A percentile compares a stretch with the other conserved stretches of the same genome.
These are phyloP conservation scores for Micromesistius poutassou DNA, from an alignment of 2,797 vertebrate genomes.

Conservation along the genomic window DNA sequence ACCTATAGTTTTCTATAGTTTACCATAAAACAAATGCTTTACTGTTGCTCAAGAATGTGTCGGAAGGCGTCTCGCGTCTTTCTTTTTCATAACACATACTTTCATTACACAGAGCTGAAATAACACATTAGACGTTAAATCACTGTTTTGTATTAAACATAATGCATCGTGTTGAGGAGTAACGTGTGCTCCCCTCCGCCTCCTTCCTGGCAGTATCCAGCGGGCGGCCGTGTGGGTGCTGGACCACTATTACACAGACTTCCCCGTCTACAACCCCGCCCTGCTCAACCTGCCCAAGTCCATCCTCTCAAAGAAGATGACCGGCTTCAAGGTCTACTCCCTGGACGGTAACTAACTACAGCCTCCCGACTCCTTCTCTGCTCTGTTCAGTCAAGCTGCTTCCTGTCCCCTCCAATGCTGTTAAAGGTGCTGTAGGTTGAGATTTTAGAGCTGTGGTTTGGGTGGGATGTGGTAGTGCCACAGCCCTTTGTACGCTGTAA, in stretches of 20 bases:
- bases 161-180: not conserved
- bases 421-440: not conserved
- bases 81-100: not conserved
- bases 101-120: not conserved
- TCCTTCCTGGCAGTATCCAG: constrained; percentile 78
- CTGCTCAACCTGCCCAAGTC: constrained; percentile 93
- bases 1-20: not conserved
- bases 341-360: constrained; percentile 59
- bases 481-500: not conserved
- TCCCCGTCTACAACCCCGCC: constrained; percentile 91
- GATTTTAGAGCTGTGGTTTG: not conserved
- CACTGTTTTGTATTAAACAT: not conserved
- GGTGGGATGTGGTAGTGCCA: not conserved
- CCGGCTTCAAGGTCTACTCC: constrained; percentile 93
- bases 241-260: constrained; percentile 93
- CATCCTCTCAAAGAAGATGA: constrained; percentile 91
- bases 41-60: not conserved
- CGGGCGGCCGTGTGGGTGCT: constrained; percentile 88
- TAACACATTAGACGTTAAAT: not conserved
- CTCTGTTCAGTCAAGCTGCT: not conserved
- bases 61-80: not conserved
- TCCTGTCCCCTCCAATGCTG: not conserved
- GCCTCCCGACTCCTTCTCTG: not conserved
- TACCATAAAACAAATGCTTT: not conserved
- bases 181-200: not conserved